Evolutionary conservation across 2,113 vertebrate species (phyloP).

Genomic region (Prietella phreatophila): DNA sequence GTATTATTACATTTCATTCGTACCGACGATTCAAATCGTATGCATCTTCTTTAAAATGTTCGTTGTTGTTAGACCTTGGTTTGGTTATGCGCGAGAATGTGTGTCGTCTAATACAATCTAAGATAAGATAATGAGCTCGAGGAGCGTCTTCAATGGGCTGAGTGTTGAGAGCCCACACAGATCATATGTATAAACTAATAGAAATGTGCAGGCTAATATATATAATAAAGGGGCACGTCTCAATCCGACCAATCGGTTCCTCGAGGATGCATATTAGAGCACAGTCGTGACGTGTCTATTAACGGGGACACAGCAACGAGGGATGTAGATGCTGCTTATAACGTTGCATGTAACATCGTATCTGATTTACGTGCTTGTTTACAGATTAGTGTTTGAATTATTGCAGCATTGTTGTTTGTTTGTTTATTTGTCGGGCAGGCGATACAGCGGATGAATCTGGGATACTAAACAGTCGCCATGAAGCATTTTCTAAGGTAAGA

Average conservation of each 20-base stretch:
- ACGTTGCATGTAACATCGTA: not conserved
- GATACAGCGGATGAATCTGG: slow-evolving; percentile 37
- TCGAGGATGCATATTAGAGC: not conserved
- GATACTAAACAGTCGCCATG: slow-evolving; percentile 63
- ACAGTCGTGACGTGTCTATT: not conserved
- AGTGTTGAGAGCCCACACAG: not conserved
- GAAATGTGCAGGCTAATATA: not conserved
- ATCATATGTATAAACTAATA: not conserved
- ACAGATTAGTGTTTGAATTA: not conserved
- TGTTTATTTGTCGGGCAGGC: slow-evolving; percentile 12
- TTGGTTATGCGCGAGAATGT: not conserved
- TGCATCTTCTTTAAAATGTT: not conserved
- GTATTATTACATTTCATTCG: not conserved
- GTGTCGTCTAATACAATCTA: not conserved
- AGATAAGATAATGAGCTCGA: not conserved
- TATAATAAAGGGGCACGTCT: not conserved
- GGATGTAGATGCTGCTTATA: too few relatives aligned
- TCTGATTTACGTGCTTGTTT: not conserved
- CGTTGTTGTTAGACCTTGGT: not conserved
- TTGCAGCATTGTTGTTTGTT: not conserved
- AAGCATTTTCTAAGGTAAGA: slow-evolving; percentile 78
- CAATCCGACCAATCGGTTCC: slow-evolving; percentile 5
- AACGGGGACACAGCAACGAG: not conserved
- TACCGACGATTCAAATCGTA: slow-evolving; percentile 12
- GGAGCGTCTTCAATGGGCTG: not conserved